Evolutionary conservation across 2,888 invertebrate genomes (phyloP).

Genomic region (Chloroclysta siterata): DNA sequence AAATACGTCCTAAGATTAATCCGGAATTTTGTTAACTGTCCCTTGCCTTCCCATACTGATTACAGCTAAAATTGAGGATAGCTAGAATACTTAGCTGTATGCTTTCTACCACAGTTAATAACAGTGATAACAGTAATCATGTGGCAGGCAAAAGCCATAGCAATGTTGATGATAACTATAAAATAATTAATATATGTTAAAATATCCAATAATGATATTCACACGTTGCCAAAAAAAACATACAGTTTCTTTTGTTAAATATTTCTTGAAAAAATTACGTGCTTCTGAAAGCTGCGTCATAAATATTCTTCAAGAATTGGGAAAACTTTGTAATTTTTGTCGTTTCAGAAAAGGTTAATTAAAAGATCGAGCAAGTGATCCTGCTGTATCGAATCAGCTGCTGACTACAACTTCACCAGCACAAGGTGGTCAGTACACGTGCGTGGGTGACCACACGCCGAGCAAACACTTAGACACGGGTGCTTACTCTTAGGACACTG

Average conservation of each 20-base stretch:
- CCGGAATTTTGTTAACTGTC: constrained; percentile 71
- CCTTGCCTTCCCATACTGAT: constrained; percentile 43
- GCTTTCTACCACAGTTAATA: too few species aligned
- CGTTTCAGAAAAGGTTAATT: not conserved
- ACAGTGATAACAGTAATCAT: too few species aligned
- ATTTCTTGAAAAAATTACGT: too few species aligned
- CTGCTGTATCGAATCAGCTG: constrained; percentile 10
- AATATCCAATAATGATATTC: too few species aligned
- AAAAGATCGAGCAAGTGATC: not conserved
- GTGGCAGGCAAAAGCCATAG: too few species aligned
- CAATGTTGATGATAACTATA: too few species aligned
- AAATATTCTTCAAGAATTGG: too few species aligned
- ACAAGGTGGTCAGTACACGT: constrained; percentile 49
- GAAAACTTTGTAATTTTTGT: too few species aligned
- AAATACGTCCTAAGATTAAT: constrained; percentile 79
- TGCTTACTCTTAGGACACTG: constrained; percentile 41
- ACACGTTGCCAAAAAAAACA: too few species aligned
- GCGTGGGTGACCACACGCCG: constrained; percentile 49
- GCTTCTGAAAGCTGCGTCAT: too few species aligned
- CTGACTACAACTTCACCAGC: constrained; percentile 10
- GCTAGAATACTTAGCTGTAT: not conserved
- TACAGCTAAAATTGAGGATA: not conserved
- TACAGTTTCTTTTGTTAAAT: too few species aligned
- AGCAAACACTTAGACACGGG: constrained; percentile 54
- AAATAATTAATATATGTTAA: too few species aligned